Evolutionary conservation across 2,888 invertebrate genomes (phyloP), one percentile per base, ranked within the genome.

Genomic region (Ennomos fuscantarius): DNA sequence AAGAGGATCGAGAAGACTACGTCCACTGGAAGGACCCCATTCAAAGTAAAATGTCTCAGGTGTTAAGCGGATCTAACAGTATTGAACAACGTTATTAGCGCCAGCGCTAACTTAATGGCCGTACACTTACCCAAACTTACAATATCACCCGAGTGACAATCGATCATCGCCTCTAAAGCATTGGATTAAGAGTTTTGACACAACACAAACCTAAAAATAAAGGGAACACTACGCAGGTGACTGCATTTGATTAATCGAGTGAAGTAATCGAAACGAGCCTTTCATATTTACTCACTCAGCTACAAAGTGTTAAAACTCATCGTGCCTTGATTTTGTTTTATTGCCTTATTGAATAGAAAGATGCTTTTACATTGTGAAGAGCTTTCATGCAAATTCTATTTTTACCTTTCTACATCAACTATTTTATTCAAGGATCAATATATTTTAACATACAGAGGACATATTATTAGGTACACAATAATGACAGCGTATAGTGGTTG

Each of bases 191-290:
- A 76, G 72, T 76, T 78, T 70, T 75, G 81, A 80, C 79, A 73
- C 72, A 75, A 73, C 74, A 70, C 55, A 59, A 62, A 62, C 68
- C 67, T 63, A 68, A 66, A 65, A 68, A 65, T 65, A 69, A 72
- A 63, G 64, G 68, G 64, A 70, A 68, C 60, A 68, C 55, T 66
- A 63, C 65, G 68, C 79, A 78, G 77, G 74, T 79, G 80, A 81
- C 71, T 69, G 66, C 71, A 72, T 74, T 77, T 84, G 84, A 85
- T 84, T 77, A 80, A 84, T 84, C 72, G 76, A 69, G 64, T 67
- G 58, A 62, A 64, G 63, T 62, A 68, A 71, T 74, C 65, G 70
- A 73, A 74, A 72, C 68, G 60, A 68, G 70, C 62, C 60, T 62
- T 61, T 68, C 65, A 60, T 63, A 62, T 39, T 36, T 33, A 51